A percentile compares a stretch with the other conserved stretches of the same genome.
Conservation (phyloP, 1,140 invertebrate genomes). For the Bombus breviceps region DNA sequence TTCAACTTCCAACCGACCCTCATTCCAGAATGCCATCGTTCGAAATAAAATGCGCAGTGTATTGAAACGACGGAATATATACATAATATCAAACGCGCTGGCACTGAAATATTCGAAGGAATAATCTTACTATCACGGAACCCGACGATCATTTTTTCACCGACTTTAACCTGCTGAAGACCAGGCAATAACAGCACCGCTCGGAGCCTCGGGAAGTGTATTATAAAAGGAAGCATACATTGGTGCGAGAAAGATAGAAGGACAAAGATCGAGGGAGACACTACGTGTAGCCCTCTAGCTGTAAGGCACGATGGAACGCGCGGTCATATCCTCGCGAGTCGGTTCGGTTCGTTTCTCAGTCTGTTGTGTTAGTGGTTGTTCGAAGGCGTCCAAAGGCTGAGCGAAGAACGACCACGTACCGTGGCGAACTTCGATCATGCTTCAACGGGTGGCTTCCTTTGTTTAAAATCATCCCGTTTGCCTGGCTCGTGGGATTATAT, state of each 20-base stretch:
- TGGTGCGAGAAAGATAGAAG: too few relatives aligned
- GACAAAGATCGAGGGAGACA: neutral
- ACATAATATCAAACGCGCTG: neutral
- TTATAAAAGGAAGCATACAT: neutral
- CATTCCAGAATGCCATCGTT: neutral
- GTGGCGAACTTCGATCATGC: slow-evolving; percentile 77
- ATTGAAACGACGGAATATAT: neutral
- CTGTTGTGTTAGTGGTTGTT: slow-evolving; percentile 37
- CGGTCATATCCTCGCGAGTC: neutral
- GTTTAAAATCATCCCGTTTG: slow-evolving; percentile 77
- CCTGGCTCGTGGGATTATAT: slow-evolving; percentile 73
- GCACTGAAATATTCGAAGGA: neutral
- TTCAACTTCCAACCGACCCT: neutral
- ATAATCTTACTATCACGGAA: too few relatives aligned
- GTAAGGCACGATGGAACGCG: neutral
- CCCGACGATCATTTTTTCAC: too few relatives aligned
- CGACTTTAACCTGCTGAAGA: neutral
- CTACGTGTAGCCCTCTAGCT: neutral
- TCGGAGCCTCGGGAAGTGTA: neutral
- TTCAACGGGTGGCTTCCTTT: slow-evolving; percentile 77
- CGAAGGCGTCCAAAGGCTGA: slow-evolving; percentile 65
- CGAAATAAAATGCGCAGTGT: neutral
- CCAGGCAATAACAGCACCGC: neutral
- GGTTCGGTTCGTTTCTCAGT: neutral
- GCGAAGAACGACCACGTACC: slow-evolving; percentile 71